A percentile compares a stretch with the other conserved stretches of the same genome.
Evolutionary conservation across 2,888 invertebrate species (phyloP).

Genomic region (Liposcelis brunnea): DNA sequence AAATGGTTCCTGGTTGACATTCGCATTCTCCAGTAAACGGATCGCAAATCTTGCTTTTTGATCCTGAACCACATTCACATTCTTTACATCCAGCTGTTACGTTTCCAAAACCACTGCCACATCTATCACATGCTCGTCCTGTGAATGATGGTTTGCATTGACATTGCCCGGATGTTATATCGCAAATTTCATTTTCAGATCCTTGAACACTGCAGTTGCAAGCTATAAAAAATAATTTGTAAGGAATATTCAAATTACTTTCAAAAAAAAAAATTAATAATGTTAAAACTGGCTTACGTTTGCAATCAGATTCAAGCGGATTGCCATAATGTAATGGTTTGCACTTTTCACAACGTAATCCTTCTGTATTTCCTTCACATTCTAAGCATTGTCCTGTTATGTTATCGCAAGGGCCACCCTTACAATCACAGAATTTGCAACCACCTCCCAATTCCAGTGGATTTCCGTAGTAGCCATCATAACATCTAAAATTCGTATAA

Average conservation of each 20-base stretch:
- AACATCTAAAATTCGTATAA: slow-evolving; percentile 43
- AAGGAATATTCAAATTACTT: neutral
- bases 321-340: slow-evolving; percentile 47
- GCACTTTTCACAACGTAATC: slow-evolving; percentile 41
- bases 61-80: neutral
- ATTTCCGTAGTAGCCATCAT: slow-evolving; percentile 69
- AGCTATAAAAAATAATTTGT: slow-evolving; percentile 23
- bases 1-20: slow-evolving; percentile 31
- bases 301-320: slow-evolving; percentile 43
- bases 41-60: slow-evolving; percentile 40
- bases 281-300: slow-evolving; percentile 25
- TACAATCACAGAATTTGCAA: slow-evolving; percentile 71
- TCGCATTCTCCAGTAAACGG: slow-evolving; percentile 54
- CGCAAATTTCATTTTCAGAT: slow-evolving; percentile 25
- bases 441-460: slow-evolving; percentile 50
- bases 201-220: slow-evolving; percentile 68
- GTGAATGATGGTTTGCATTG: neutral
- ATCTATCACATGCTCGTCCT: neutral
- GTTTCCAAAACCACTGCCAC: slow-evolving; percentile 44
- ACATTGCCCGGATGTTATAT: neutral
- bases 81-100: slow-evolving; percentile 59
- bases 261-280: slow-evolving; percentile 3
- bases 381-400: slow-evolving; percentile 70
- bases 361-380: slow-evolving; percentile 59
- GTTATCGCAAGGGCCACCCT: slow-evolving; percentile 70